Evolutionary conservation across 2,797 vertebrate genomes (phyloP), one percentile per base, ranked within the genome.

Genomic region (Propithecus perrieri): DNA sequence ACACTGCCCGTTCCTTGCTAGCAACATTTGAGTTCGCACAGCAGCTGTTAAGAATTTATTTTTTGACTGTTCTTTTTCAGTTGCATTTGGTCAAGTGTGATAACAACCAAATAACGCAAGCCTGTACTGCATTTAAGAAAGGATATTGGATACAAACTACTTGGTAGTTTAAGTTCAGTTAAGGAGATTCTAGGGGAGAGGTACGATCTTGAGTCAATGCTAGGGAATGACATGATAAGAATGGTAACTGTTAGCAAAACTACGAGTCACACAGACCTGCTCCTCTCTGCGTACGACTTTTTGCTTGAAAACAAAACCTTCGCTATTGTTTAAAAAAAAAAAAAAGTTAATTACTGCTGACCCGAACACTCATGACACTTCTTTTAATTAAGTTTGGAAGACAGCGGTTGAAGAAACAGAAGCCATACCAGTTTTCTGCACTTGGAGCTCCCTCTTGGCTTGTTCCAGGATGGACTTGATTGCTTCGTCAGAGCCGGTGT

Each of bases 401-500:
- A 74, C 83, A 96, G 93, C 30, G 41, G 96, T 24, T 28, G 93
- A 65, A n/a, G 92, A 89, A 67, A 93, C 0, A 5, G 81, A 46
- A 4, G 12, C 76, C 93, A 57, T 99, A 99, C 99, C 99, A 69
- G 99, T 99, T 99, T 99, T 99, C 98, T 99, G 99, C 98, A 99
- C 99, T 99, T 99, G 99, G 98, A 99, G 99, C 98, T 99, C 99
- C 98, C 99, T 98, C 98, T 99, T 99, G 98, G 99, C 99, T 98
- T 99, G 99, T 92, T 99, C 99, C 18, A 99, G 99, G 98, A 99
- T 99, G 97, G 99, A 99, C 99, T 99, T 99, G 99, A 99, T 99
- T 57, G 99, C 99, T 98, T 99, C 99, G 65, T 99, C 99, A 95
- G 99, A 99, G 98, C 99, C 99, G 5, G 99, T 99, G 98, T 99